Conservation (phyloP, 37 sponge, comb jelly and placozoan genomes). For the Beroe ovata region DNA sequence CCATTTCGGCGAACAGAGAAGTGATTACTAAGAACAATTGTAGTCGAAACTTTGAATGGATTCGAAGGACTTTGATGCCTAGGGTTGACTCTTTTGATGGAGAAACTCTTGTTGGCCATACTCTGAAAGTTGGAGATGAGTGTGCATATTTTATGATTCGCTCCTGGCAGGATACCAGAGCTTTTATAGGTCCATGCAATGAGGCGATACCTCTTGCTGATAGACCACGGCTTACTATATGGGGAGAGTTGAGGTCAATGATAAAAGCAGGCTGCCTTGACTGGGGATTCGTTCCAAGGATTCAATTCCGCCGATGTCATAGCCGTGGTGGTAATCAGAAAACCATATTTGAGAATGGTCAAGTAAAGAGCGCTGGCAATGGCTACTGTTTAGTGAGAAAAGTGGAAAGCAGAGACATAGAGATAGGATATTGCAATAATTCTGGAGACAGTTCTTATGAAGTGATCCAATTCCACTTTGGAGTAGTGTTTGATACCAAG, state of each 20-base stretch:
- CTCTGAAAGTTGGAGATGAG: background rate
- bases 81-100: slow-evolving; percentile 7
- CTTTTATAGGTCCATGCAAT: no score
- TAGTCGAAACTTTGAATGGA: slow-evolving; percentile 2
- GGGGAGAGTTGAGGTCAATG: background rate
- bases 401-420: background rate
- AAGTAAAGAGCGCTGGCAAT: background rate
- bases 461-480: background rate
- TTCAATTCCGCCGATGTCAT: background rate
- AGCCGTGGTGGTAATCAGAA: background rate
- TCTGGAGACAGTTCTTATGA: background rate
- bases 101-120: background rate
- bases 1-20: background rate
- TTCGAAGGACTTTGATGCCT: slow-evolving; percentile 34
- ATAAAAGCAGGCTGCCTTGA: background rate
- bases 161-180: no score
- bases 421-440: background rate
- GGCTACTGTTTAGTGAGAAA: background rate
- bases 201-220: background rate
- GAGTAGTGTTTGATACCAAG: background rate
- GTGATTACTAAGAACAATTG: background rate
- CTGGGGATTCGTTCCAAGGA: background rate
- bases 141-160: no score
- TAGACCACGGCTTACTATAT: background rate
- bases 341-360: background rate